phyloP scores from a whole-genome alignment of 2,797 vertebrate genomes.

The Ibycter americanus region DNA sequence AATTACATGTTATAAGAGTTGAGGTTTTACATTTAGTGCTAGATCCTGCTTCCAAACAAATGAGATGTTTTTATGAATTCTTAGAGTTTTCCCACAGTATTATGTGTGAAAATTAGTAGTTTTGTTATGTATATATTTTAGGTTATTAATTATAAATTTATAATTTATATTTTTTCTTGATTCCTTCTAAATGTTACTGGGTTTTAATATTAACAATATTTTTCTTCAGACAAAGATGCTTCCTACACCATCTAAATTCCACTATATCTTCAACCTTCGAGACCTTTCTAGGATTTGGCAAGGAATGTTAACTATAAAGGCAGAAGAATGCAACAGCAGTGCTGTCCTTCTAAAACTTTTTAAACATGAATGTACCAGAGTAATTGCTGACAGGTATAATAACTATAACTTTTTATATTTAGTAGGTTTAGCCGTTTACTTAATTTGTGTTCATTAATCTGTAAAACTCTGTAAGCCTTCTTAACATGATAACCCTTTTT shows the following conservation, averaged over 20 bases:
- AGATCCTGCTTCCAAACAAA: neutral
- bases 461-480: neutral
- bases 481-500: neutral
- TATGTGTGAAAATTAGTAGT: neutral
- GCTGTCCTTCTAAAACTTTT: constrained; percentile 72
- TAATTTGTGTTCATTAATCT: neutral
- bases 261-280: constrained; percentile 82
- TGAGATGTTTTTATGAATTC: neutral
- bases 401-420: neutral
- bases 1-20: neutral
- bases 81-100: neutral
- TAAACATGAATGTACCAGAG: constrained; percentile 79
- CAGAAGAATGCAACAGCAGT: constrained; percentile 67
- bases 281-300: constrained; percentile 84
- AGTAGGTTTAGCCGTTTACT: neutral
- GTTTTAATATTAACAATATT: neutral
- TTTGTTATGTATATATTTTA: neutral
- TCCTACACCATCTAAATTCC: constrained; percentile 81
- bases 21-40: neutral
- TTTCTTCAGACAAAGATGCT: constrained; percentile 77
- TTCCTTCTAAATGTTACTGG: neutral
- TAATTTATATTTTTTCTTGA: neutral
- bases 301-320: constrained; percentile 78
- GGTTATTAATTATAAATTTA: neutral
- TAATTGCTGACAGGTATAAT: constrained; percentile 79